Percentiles rank a stretch among this genome's conserved stretches.
phyloP scores from a whole-genome alignment of 1,140 invertebrate species.

The Aphidius gifuensis region DNA sequence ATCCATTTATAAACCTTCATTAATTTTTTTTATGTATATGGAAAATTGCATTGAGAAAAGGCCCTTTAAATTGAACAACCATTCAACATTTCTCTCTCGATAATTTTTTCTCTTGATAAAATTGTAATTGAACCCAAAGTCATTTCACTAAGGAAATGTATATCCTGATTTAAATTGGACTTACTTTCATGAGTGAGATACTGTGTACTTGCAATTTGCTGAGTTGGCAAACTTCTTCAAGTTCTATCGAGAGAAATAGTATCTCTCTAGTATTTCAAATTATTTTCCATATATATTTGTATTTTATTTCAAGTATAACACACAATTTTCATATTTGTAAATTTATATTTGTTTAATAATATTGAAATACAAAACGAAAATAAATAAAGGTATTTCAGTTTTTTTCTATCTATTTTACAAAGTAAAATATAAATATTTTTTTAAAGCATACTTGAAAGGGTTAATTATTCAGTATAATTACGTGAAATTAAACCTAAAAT shows the following conservation, averaged over 20 bases:
- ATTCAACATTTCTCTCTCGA: slow-evolving; percentile 12
- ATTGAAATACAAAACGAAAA: no score
- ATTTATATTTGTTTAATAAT: no score
- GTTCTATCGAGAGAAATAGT: not conserved
- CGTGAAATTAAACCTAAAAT: no score
- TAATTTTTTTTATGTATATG: slow-evolving; percentile 17
- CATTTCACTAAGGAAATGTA: slow-evolving; percentile 31
- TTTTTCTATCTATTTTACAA: not conserved
- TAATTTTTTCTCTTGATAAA: slow-evolving; percentile 1
- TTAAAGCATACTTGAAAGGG: not conserved
- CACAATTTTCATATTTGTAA: no score
- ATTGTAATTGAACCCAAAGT: slow-evolving; percentile 32
- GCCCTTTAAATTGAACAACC: slow-evolving; percentile 22
- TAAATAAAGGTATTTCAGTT: not conserved
- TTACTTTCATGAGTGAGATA: not conserved
- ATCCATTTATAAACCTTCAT: not conserved
- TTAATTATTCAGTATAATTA: not conserved
- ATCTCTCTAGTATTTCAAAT: not conserved
- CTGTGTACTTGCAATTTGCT: slow-evolving; percentile 22
- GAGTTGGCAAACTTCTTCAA: slow-evolving; percentile 28
- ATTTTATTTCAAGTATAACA: no score
- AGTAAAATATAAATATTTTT: not conserved
- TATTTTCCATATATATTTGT: no score
- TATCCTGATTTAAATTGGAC: slow-evolving; percentile 37
- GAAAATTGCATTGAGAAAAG: slow-evolving; percentile 5